A percentile compares a stretch with the other conserved stretches of the same genome.
phyloP scores from a whole-genome alignment of 2,113 vertebrate genomes.

The Centropristis striata region DNA sequence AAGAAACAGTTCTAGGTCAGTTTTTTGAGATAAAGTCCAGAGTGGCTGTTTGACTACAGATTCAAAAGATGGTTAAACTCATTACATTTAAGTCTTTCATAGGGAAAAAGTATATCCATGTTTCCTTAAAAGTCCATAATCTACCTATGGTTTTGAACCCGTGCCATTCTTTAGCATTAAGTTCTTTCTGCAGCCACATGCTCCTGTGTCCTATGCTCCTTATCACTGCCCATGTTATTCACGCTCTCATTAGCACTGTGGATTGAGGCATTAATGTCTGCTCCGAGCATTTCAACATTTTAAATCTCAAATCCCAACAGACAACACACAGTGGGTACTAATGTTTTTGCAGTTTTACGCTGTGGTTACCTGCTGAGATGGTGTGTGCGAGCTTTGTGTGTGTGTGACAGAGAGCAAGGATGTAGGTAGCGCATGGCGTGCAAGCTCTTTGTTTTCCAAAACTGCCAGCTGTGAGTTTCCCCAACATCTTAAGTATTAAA shows the following conservation, averaged over 20 bases:
- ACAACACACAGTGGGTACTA: conserved; percentile 67
- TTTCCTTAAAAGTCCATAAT: not conserved
- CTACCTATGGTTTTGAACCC: not conserved
- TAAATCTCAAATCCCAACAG: conserved; percentile 58
- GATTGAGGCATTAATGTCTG: conserved; percentile 54
- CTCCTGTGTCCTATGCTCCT: conserved; percentile 32
- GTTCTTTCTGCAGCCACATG: not conserved
- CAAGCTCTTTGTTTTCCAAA: conserved; percentile 34
- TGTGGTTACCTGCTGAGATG: conserved; percentile 61
- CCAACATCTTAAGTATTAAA: conserved; percentile 8
- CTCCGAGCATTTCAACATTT: conserved; percentile 64
- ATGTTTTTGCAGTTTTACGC: conserved; percentile 57
- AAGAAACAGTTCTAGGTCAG: conserved; percentile 30
- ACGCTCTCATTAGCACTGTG: conserved; percentile 51
- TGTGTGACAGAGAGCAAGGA: conserved; percentile 36
- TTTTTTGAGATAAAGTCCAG: conserved; percentile 14
- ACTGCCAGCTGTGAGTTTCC: conserved; percentile 33
- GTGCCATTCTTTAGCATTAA: not conserved
- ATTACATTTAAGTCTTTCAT: not conserved
- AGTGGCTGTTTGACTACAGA: not conserved
- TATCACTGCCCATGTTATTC: conserved; percentile 46
- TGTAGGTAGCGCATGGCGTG: conserved; percentile 17
- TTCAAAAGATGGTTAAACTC: conserved; percentile 2
- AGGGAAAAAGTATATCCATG: not conserved
- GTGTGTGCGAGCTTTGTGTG: conserved; percentile 36